Percentiles rank a stretch among this genome's conserved stretches.
Evolutionary conservation across 2,888 invertebrate species (phyloP).

Genomic region (Conus canariensis): DNA sequence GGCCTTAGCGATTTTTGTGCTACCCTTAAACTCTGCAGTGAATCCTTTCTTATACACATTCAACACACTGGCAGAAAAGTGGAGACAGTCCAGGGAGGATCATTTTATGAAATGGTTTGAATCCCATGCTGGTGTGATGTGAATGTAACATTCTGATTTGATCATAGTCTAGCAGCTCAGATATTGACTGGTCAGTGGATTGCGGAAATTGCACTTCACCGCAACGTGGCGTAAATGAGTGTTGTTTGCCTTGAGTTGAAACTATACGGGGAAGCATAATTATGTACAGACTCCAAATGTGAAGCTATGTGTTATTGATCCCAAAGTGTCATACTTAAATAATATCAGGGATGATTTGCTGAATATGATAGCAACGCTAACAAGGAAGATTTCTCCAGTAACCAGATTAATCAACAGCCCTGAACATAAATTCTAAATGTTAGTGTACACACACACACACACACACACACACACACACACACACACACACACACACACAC

Average conservation of each 20-base stretch:
- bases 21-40: background rate
- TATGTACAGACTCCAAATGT: too few species aligned
- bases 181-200: background rate
- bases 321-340: too few species aligned
- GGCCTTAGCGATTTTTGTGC: background rate
- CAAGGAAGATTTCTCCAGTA: background rate
- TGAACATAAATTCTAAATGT: background rate
- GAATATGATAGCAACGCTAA: background rate
- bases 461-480: too few species aligned
- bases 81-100: background rate
- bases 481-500: too few species aligned
- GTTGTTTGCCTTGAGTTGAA: too few species aligned
- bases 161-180: too few species aligned
- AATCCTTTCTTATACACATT: background rate
- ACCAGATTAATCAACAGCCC: background rate
- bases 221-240: too few species aligned
- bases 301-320: too few species aligned
- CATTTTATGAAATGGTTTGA: background rate
- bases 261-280: too few species aligned
- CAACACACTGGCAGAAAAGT: slow-evolving; percentile 1
- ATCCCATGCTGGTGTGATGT: background rate
- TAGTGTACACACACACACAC: too few species aligned
- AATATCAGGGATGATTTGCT: too few species aligned
- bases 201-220: background rate
- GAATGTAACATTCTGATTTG: background rate